Conservation (phyloP, 2,113 vertebrate genomes). For the Eulemur rufifrons region DNA sequence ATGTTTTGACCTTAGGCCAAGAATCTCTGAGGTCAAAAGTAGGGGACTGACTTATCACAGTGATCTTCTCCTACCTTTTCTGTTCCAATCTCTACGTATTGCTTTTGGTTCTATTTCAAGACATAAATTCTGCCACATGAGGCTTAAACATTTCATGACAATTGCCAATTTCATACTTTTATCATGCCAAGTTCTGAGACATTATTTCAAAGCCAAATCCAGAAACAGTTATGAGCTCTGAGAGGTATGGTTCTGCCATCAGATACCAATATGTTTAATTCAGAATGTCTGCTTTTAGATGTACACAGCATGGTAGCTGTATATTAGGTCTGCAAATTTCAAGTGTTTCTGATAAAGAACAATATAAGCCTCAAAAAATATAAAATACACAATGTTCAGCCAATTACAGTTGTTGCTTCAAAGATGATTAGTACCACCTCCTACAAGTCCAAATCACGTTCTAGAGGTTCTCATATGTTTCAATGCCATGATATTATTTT, state of each 20-base stretch:
- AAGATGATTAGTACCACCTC: neutral
- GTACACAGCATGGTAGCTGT: neutral
- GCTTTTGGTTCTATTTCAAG: slow-evolving; percentile 1
- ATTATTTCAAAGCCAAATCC: neutral
- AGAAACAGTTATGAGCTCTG: neutral
- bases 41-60: neutral
- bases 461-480: neutral
- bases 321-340: neutral
- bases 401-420: neutral
- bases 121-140: neutral
- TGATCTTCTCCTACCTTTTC: neutral
- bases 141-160: neutral
- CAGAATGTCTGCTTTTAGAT: neutral
- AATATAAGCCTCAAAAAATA: neutral
- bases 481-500: neutral
- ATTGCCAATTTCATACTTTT: neutral
- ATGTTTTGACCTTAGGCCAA: neutral
- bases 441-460: neutral
- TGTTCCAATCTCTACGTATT: neutral
- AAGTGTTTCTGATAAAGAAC: neutral
- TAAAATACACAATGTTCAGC: neutral
- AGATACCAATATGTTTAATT: neutral
- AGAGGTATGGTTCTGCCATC: neutral
- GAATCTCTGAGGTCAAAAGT: neutral
- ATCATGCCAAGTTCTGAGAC: neutral